A percentile compares a stretch with the other conserved stretches of the same genome.
These are phyloP conservation scores for Pyrrhosoma nymphula DNA, from an alignment of 2,888 invertebrate genomes.

Conservation along the genomic window DNA sequence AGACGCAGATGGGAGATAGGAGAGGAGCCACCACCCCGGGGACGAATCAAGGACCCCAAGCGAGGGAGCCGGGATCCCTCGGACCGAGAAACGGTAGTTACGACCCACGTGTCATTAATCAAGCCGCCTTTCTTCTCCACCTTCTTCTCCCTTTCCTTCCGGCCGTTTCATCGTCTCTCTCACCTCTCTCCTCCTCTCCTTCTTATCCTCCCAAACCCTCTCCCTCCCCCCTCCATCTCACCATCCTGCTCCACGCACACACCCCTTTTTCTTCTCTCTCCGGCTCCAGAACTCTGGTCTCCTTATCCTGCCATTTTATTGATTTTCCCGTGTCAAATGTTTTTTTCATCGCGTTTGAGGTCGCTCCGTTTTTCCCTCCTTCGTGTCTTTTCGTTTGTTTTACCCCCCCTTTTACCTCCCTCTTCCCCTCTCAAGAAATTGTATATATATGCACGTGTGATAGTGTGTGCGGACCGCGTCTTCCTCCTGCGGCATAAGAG, in stretches of 20 bases:
- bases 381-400: constrained; percentile 9
- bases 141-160: neutral
- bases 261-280: neutral
- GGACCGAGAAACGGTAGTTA: constrained; percentile 61
- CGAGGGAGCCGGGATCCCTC: constrained; percentile 49
- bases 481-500: neutral
- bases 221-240: neutral
- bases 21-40: neutral
- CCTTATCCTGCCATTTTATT: constrained; percentile 41
- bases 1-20: constrained; percentile 49
- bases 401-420: too few species aligned
- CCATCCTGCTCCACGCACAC: neutral
- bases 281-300: constrained; percentile 5
- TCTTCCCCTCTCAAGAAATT: too few species aligned
- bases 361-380: neutral
- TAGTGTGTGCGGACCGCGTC: neutral
- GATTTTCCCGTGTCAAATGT: constrained; percentile 53
- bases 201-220: neutral
- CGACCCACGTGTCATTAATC: constrained; percentile 60
- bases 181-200: neutral
- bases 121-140: constrained; percentile 41
- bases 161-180: neutral
- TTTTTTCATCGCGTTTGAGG: constrained; percentile 56
- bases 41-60: constrained; percentile 63
- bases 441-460: too few species aligned